Base-by-base conservation (phyloP, 2,797 vertebrate genomes). In the Thunnus albacares region DNA sequence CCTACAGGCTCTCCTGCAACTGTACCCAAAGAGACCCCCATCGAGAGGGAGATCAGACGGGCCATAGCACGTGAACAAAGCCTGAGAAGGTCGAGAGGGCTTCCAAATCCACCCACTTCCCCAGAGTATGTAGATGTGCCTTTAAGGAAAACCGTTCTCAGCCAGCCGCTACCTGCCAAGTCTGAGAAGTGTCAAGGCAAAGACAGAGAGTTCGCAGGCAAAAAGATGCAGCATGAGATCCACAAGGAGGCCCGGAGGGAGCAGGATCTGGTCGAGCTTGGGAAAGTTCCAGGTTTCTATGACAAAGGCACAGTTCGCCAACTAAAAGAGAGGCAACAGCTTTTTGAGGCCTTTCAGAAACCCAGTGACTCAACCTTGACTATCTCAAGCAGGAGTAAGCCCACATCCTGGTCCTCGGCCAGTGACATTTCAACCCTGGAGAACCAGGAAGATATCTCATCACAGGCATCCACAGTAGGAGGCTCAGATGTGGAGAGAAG, bases 11-110 rank as follows among this genome's bases (percentile, higher is more conserved):
- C 67, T 22, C 60, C 65, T 24, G 57, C 69, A 33, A 63, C 83
- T 43, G 56, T 28, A 18, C 61, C 62, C 12, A 89, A 83, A 0
- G 98, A 99, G 92, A 99, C 98, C 0, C 98, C 98, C 55, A 98
- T 99, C 0, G 97, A 99, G 90, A 93, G 94, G 81, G 98, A 99
- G 92, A 99, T 99, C 91, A 96, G 97, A 5, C 87, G 95, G 76
- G 83, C 96, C 0, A 62, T 97, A 72, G 95, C 97, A 86, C 96
- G 98, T 0, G 98, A 99, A 83, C 95, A 96, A 2, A 97, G 94
- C 75, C 95, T 99, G 68, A 93, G 98, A 41, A 95, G 93, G 26
- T 96, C 97, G 74, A 93, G 98, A 8, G 98, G 98, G 0, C 95
- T 99, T 22, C 90, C 66, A 1, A 87, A 90, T 62, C 85, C 52